These are phyloP conservation scores for Pyrrhia umbra DNA, from an alignment of 2,888 invertebrate genomes.

Conservation along the genomic window DNA sequence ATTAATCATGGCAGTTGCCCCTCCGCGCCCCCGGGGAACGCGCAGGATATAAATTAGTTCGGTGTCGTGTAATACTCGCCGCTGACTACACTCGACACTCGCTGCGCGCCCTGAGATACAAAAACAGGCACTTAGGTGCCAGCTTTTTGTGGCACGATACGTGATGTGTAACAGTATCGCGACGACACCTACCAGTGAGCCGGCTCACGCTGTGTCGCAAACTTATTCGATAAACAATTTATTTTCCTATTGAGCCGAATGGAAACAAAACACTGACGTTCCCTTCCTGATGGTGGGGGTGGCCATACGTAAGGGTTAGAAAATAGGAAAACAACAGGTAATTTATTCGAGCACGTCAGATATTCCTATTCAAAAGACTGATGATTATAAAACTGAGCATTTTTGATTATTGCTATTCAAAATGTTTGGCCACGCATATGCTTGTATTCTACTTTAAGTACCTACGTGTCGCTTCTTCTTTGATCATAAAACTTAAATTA, in stretches of 20 bases:
- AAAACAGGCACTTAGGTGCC: constrained; percentile 3
- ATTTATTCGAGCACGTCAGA: too few species aligned
- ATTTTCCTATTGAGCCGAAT: constrained; percentile 6
- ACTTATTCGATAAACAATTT: constrained; percentile 20
- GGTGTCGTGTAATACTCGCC: constrained; percentile 52
- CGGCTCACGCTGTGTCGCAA: neutral
- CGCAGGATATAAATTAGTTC: constrained; percentile 56
- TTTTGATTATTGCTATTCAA: too few species aligned
- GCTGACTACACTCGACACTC: constrained; percentile 12
- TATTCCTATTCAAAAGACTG: too few species aligned
- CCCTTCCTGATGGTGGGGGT: too few species aligned
- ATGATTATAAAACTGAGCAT: too few species aligned
- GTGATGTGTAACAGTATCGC: neutral
- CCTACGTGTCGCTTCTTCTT: too few species aligned
- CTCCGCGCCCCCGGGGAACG: constrained; percentile 35
- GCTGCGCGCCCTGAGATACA: constrained; percentile 1
- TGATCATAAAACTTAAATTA: too few species aligned
- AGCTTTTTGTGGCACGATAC: constrained; percentile 8
- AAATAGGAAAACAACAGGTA: too few species aligned
- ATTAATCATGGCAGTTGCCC: constrained; percentile 57
- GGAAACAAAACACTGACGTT: constrained; percentile 15
- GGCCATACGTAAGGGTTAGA: too few species aligned
- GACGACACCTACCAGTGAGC: neutral
- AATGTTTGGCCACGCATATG: too few species aligned
- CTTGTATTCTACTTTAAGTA: too few species aligned